Evolutionary conservation across 2,113 vertebrate genomes (phyloP).

Genomic region (Xenopus borealis): DNA sequence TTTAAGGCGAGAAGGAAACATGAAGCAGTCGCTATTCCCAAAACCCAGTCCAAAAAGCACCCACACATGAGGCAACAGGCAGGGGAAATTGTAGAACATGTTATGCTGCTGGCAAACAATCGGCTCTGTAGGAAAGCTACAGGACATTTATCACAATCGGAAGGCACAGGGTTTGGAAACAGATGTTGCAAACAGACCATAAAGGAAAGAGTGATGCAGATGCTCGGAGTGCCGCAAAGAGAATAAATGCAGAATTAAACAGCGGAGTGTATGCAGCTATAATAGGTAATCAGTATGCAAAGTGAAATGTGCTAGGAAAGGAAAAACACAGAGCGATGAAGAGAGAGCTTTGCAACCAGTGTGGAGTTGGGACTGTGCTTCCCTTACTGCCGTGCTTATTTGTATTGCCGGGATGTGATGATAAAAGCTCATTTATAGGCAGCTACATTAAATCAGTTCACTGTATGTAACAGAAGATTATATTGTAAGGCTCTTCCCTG

Average conservation of each 20-base stretch:
- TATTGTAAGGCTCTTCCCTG: no score
- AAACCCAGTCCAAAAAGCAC: neutral
- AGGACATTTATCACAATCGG: constrained; percentile 13
- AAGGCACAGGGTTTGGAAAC: constrained; percentile 10
- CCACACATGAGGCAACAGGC: constrained; percentile 10
- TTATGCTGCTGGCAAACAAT: constrained; percentile 13
- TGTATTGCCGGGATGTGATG: no score
- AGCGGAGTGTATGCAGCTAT: constrained; percentile 4
- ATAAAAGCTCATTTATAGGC: no score
- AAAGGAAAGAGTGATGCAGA: constrained; percentile 27
- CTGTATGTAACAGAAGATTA: no score
- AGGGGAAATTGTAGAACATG: neutral
- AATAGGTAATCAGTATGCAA: constrained; percentile 33
- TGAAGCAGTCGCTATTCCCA: constrained; percentile 10
- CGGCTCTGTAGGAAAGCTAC: neutral
- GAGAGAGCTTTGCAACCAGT: no score
- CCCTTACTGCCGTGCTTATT: no score
- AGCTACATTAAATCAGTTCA: no score
- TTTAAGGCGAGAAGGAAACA: no score
- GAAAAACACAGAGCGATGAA: neutral
- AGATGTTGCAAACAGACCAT: constrained; percentile 35
- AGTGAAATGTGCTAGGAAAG: neutral
- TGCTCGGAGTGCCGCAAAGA: constrained; percentile 18
- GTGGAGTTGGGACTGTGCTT: no score
- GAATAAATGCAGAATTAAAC: constrained; percentile 31